A percentile compares a stretch with the other conserved stretches of the same genome.
Conservation (phyloP, 2,888 invertebrate genomes). For the Slavum lentiscoides region DNA sequence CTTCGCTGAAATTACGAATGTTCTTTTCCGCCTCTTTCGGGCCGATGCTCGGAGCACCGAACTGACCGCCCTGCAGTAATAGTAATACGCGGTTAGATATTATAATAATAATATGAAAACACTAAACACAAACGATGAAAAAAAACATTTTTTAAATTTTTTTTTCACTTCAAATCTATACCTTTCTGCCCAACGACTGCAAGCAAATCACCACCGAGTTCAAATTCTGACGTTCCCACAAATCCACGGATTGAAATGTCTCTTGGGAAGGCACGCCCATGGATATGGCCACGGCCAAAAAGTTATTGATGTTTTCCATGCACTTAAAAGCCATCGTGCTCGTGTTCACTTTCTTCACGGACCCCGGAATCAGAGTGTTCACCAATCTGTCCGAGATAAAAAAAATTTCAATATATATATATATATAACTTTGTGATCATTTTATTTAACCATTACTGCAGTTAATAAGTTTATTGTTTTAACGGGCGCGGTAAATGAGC, state of each 20-base stretch:
- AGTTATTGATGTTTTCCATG: slow-evolving; percentile 98
- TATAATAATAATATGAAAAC: too few species aligned
- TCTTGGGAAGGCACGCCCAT: slow-evolving; percentile 93
- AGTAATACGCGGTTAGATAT: too few species aligned
- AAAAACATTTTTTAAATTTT: too few species aligned
- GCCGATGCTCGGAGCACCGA: slow-evolving; percentile 86
- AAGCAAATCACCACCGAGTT: slow-evolving; percentile 94
- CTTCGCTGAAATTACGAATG: slow-evolving; percentile 88
- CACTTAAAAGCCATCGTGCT: slow-evolving; percentile 93
- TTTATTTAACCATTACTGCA: too few species aligned
- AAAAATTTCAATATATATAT: too few species aligned
- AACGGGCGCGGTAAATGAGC: too few species aligned
- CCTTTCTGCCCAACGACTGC: slow-evolving; percentile 93
- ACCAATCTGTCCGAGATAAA: slow-evolving; percentile 68
- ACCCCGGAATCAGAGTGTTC: slow-evolving; percentile 81
- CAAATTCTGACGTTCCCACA: slow-evolving; percentile 95
- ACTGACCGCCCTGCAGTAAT: slow-evolving; percentile 74
- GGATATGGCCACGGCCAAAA: slow-evolving; percentile 79
- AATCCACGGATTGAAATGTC: slow-evolving; percentile 95
- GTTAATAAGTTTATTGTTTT: too few species aligned
- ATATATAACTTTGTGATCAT: too few species aligned
- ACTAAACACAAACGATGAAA: too few species aligned
- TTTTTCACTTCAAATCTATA: slow-evolving; percentile 59
- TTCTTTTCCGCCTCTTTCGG: slow-evolving; percentile 97
- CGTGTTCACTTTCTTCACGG: slow-evolving; percentile 89